Evolutionary conservation across 2,113 vertebrate genomes (phyloP), one percentile per base, ranked within the genome.

Genomic region (Phalacrocorax brasilianus): DNA sequence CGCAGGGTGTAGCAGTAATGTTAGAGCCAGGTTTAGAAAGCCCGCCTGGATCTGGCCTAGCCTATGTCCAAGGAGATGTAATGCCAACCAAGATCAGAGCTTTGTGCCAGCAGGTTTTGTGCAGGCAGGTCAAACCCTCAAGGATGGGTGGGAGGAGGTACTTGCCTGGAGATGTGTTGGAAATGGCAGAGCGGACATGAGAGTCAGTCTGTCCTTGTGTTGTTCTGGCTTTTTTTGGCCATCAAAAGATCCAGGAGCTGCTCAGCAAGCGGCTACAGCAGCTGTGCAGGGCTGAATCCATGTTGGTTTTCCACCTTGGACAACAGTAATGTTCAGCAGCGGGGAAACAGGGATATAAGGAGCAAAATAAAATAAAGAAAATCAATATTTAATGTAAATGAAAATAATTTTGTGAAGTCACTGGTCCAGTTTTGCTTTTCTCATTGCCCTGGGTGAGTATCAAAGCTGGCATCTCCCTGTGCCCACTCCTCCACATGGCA

Each of bases 371-470:
- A 35, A 35, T 35, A 35, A 35, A 35, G 35, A 35, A 35, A 35
- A 35, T 35, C 35, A 35, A 35, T 35, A 35, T 35, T 35, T 35
- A 35, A 35, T 35, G 35, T 35, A 35, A 35, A 12, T 21, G 35
- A 66, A 15, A 30, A 16, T 77, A 74, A 32, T 85, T 85, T 49
- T 42, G 35, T 12, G 7, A 28, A 61, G 9, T 33, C 7, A 14
- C 5, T 35, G 26, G 7, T 62, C 24, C 3, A 5, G 0, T 30
- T 72, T 84, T 68, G 22, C 33, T 65, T 66, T 52, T 55, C 9
- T 65, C 6, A 0, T 47, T 50, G 28, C 14, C 14, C 49, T 76
- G 21, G 8, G 1, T 4, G 2, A 0, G 0, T n/a, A 8, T 75
- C 33, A 85, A 77, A 35, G 38, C 40, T n/a, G 28, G 4, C 19